Evolutionary conservation across 2,797 vertebrate genomes (phyloP).

Genomic region (Apogon hyalosoma): DNA sequence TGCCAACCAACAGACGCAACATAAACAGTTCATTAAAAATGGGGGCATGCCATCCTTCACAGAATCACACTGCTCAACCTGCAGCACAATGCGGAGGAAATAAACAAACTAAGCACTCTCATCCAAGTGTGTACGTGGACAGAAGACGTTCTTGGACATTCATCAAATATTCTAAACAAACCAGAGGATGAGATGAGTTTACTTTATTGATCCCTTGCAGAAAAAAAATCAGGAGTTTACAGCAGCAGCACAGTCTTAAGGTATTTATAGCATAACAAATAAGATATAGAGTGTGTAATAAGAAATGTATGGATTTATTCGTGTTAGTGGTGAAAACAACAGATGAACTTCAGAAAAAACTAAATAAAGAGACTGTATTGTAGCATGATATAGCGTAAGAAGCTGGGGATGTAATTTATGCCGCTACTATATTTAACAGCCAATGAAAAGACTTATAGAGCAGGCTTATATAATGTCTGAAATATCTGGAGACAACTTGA

Average conservation of each 20-base stretch:
- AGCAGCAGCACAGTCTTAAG: background rate
- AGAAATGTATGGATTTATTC: background rate
- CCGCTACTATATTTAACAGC: slow-evolving; percentile 2
- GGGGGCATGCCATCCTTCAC: slow-evolving; percentile 60
- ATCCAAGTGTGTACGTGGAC: slow-evolving; percentile 52
- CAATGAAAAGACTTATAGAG: slow-evolving; percentile 7
- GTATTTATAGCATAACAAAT: background rate
- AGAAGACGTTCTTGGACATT: slow-evolving; percentile 49
- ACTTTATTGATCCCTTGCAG: background rate
- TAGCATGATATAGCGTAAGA: slow-evolving; percentile 6
- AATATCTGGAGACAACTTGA: slow-evolving; percentile 11
- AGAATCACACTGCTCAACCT: slow-evolving; percentile 53
- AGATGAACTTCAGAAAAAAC: slow-evolving; percentile 20
- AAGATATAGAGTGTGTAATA: background rate
- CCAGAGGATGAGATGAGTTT: slow-evolving; percentile 6
- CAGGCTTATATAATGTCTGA: slow-evolving; percentile 16
- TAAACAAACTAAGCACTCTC: slow-evolving; percentile 55
- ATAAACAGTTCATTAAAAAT: slow-evolving; percentile 80
- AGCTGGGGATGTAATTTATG: slow-evolving; percentile 11
- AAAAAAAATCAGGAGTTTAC: too few species aligned
- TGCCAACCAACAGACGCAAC: slow-evolving; percentile 51
- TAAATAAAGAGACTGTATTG: slow-evolving; percentile 8
- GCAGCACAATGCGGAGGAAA: slow-evolving; percentile 43
- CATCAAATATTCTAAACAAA: slow-evolving; percentile 48
- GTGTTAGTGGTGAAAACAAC: slow-evolving; percentile 6